These are phyloP conservation scores for Asobara japonica DNA, from an alignment of 1,140 invertebrate species.

Conservation along the genomic window DNA sequence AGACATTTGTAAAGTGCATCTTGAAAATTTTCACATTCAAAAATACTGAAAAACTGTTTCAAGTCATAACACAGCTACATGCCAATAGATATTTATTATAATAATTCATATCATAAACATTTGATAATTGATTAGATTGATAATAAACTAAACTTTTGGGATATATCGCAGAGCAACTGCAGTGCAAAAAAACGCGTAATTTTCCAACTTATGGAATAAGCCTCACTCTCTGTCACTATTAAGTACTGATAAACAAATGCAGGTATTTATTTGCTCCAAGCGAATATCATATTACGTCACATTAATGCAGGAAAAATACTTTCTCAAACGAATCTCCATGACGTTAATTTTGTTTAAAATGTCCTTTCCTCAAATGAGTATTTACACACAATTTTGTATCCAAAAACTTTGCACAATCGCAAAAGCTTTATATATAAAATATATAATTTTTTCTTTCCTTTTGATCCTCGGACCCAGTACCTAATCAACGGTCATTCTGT, in stretches of 20 bases:
- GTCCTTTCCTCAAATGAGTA: background rate
- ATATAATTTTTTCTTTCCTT: slow-evolving; percentile 25
- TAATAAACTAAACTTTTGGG: no score
- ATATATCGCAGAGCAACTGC: no score
- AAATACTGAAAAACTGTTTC: no score
- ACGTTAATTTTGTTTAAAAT: slow-evolving; percentile 8
- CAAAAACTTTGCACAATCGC: slow-evolving; percentile 20
- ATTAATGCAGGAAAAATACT: slow-evolving; percentile 11
- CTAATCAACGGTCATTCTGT: background rate
- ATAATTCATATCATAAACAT: no score
- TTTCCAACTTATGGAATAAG: no score
- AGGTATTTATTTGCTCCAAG: background rate
- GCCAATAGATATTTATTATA: no score
- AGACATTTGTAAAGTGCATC: no score
- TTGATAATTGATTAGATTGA: no score
- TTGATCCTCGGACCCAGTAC: slow-evolving; percentile 7
- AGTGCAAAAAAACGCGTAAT: no score
- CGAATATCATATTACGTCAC: background rate
- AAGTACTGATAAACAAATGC: background rate
- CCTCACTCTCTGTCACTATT: background rate
- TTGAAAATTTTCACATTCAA: no score
- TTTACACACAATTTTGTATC: slow-evolving; percentile 26
- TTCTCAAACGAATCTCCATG: background rate
- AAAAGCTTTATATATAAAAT: slow-evolving; percentile 38
- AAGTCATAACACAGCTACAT: no score